phyloP scores from a whole-genome alignment of 2,113 vertebrate species.

The Macroglossus sobrinus region DNA sequence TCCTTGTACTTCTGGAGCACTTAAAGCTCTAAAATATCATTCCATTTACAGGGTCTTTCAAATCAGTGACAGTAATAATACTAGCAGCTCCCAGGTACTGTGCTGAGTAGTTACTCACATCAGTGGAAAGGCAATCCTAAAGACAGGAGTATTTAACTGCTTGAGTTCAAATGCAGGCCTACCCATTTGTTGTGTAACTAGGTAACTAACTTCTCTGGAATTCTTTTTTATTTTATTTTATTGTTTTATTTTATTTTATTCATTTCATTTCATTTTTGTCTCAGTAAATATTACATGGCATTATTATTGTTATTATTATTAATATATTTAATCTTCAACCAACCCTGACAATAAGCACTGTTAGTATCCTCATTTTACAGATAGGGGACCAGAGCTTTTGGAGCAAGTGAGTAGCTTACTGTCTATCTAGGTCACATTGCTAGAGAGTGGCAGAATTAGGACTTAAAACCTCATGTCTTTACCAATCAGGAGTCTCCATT shows the following conservation, averaged over 20 bases:
- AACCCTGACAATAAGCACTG: background rate
- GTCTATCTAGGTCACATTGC: background rate
- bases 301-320: background rate
- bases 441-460: background rate
- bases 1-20: background rate
- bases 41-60: background rate
- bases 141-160: background rate
- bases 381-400: background rate
- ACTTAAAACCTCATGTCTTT: background rate
- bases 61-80: background rate
- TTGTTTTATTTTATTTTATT: background rate
- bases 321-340: background rate
- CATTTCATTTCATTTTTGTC: background rate
- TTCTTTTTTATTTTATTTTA: background rate
- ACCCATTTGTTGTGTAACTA: background rate
- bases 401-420: too few species aligned
- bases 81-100: background rate
- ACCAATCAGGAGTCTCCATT: background rate
- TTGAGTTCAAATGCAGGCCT: background rate
- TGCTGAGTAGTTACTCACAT: background rate
- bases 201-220: background rate
- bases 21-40: background rate
- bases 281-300: background rate
- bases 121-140: background rate
- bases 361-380: background rate